Evolutionary conservation across 2,888 invertebrate species (phyloP), one percentile per base, ranked within the genome.

Genomic region (Rhogogaster chlorosoma): DNA sequence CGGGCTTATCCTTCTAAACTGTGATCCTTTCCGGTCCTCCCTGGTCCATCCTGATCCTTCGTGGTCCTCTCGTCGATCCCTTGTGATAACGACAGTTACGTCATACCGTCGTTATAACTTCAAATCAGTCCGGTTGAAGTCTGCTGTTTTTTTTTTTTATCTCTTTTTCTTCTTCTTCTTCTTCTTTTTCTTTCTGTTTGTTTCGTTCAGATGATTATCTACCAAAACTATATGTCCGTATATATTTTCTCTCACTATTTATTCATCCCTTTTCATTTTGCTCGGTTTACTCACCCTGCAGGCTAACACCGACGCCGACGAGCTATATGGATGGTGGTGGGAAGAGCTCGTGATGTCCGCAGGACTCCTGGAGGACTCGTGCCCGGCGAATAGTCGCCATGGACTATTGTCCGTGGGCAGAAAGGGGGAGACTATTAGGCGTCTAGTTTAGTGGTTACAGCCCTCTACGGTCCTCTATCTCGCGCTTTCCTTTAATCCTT

Each of bases 371-470:
- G 80, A 61, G 80, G 80, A 80, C 38, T 80, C 61, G 80, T 80
- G 38, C 80, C 26, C 80, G 80, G 29, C 57, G 38, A 80, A 80
- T 38, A 80, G 80, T 80, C 80, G 83, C 88, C 88, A 86, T 84
- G 85, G 88, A 85, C 88, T 87, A 89, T 90, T 89, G 89, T 90
- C 89, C 88, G 86, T 82, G 84, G 86, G 80, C 80, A 86, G 78
- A 86, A 87, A 87, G 85, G 86, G 86, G 87, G 88, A 89, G n/a
- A 87, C 89, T 89, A 88, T 89, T 89, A 88, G 89, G 88, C 88
- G 88, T 86, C 89, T 90, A 90, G 90, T 89, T 89, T 89, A 89
- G 88, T 86, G 88, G 89, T 89, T 90, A 89, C 87, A 86, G 86
- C 86, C 86, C 87, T 86, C 89, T 75, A 71, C 80, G 85, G 86